Evolutionary conservation across 2,888 invertebrate genomes (phyloP).

Genomic region (Cotesia congregata): DNA sequence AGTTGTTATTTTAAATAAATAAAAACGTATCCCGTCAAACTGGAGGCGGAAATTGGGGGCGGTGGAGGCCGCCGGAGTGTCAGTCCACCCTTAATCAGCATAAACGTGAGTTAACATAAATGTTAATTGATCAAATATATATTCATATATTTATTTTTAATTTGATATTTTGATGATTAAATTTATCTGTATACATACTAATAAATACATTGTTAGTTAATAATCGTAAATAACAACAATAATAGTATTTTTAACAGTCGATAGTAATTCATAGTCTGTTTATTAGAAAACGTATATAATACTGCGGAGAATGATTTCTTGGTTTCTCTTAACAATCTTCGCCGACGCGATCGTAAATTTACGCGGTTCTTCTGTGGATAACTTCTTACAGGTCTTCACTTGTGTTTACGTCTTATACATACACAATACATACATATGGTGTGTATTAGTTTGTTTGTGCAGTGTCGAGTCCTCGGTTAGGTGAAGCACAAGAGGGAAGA

Average conservation of each 20-base stretch:
- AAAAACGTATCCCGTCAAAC: conserved; percentile 56
- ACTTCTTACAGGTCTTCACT: neutral
- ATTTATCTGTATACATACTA: neutral
- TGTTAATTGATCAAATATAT: neutral
- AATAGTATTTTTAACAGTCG: neutral
- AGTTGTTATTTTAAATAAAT: neutral
- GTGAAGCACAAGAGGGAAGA: conserved; percentile 3
- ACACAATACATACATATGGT: neutral
- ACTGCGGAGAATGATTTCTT: conserved; percentile 20
- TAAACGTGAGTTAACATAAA: conserved; percentile 62
- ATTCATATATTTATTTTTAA: conserved; percentile 13
- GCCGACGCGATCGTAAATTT: conserved; percentile 46
- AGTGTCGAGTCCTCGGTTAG: neutral
- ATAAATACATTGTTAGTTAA: conserved; percentile 2
- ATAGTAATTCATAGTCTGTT: conserved; percentile 17
- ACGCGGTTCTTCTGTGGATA: conserved; percentile 38
- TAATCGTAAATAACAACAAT: conserved; percentile 3
- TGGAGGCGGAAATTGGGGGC: conserved; percentile 67
- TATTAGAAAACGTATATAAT: conserved; percentile 11
- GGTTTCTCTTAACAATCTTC: conserved; percentile 16
- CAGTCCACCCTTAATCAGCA: conserved; percentile 64
- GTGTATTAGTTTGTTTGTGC: neutral
- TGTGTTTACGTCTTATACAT: no score
- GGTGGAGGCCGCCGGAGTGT: conserved; percentile 67
- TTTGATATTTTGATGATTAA: conserved; percentile 12